Base-by-base conservation (phyloP, 1,140 invertebrate species). In the Andricus grossulariae region DNA sequence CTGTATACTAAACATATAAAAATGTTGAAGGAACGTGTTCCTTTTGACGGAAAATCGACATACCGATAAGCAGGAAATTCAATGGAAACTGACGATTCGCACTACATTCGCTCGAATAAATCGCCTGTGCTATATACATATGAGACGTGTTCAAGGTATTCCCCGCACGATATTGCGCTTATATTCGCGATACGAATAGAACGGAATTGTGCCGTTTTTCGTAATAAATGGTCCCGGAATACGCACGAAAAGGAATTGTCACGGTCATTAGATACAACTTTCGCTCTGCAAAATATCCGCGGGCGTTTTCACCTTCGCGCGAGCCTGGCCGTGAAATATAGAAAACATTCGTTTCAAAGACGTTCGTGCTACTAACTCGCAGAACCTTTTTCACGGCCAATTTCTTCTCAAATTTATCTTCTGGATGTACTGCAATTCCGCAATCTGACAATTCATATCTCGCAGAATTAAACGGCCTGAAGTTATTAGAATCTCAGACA, bases 191-290 rank as follows among this genome's bases (percentile, higher is more conserved):
- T 60, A 32, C 60, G 60, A 66, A 66, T 45, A 45, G 32, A n/a
- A 85, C 84, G 79, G 78, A 86, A 85, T 85, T 85, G 84, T 78
- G 50, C 84, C 80, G 83, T 86, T 86, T 85, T 84, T 80, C 76
- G 32, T 74, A 84, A 85, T 82, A 83, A 83, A 85, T 85, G 83
- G 77, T 83, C 49, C 60, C 72, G 73, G 60, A 32, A n/a, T 81
- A 84, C 72, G 72, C 79, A 80, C 77, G 74, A 81, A 82, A 82
- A 79, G 72, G 82, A 86, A 86, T 86, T 85, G 85, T 86, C 85
- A 83, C 78, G 79, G 77, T 85, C 79, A 85, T 85, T 74, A 57
- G 83, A 77, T 78, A 80, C 83, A 84, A 82, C 81, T 85, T 85
- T 84, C 81, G 72, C 72, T 76, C 72, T 15, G 71, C 39, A 49